Percentiles rank a stretch among this genome's conserved stretches.
These are phyloP conservation scores for Alectoris magna DNA, from an alignment of 2,797 vertebrate genomes.

Conservation along the genomic window DNA sequence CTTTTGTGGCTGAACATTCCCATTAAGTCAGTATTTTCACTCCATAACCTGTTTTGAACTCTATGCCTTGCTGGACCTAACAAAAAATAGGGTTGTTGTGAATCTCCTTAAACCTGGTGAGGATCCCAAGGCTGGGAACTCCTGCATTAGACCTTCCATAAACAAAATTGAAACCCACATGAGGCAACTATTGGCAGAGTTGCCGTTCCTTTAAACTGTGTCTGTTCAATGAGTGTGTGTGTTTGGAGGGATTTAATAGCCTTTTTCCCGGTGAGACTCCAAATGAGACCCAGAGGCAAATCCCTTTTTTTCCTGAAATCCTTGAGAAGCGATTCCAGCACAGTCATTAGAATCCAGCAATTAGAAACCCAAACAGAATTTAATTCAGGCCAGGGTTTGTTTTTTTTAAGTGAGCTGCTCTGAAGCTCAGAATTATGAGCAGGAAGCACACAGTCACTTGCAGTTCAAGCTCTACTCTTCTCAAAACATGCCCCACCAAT, in stretches of 20 bases:
- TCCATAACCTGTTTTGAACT: not conserved
- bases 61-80: not conserved
- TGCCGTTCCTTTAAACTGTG: not conserved
- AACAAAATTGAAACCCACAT: not conserved
- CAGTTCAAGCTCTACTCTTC: slow-evolving; percentile 26
- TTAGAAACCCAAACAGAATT: slow-evolving; percentile 12
- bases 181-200: not conserved
- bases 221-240: not conserved
- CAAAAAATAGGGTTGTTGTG: not conserved
- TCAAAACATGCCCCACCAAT: slow-evolving; percentile 44
- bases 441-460: not conserved
- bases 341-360: not conserved
- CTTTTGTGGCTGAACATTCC: not conserved
- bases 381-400: not conserved
- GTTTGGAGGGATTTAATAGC: not conserved
- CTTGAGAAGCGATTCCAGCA: not conserved
- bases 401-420: not conserved
- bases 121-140: not conserved
- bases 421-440: not conserved
- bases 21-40: not conserved
- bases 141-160: not conserved
- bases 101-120: not conserved
- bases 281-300: not conserved
- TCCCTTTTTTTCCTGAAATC: not conserved
- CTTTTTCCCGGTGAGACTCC: not conserved